A percentile compares a stretch with the other conserved stretches of the same genome.
Evolutionary conservation across 2,113 vertebrate genomes (phyloP).

Genomic region (Saimiri boliviensis): DNA sequence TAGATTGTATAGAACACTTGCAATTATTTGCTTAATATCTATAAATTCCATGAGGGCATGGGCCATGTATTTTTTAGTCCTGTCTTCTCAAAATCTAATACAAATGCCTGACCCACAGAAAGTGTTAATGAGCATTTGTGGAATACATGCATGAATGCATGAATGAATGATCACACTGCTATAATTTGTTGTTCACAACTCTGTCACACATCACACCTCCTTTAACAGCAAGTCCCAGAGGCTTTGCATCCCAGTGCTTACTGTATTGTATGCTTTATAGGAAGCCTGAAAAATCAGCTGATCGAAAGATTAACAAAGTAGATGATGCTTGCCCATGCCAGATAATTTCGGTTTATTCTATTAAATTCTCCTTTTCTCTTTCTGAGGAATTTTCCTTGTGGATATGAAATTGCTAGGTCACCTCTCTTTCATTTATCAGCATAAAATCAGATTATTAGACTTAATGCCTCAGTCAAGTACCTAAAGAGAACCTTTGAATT

Average conservation of each 20-base stretch:
- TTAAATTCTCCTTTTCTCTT: not conserved
- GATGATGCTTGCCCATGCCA: not conserved
- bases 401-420: not conserved
- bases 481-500: not conserved
- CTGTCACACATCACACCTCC: not conserved
- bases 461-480: not conserved
- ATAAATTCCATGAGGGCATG: not conserved
- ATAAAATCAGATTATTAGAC: not conserved
- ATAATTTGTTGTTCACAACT: not conserved
- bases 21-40: not conserved
- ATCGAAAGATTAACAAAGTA: not conserved
- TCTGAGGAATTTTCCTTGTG: not conserved
- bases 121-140: not conserved
- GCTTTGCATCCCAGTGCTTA: not conserved
- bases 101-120: not conserved
- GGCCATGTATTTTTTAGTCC: not conserved
- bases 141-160: not conserved
- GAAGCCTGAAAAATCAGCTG: not conserved
- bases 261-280: not conserved
- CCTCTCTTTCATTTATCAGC: not conserved
- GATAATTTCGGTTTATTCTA: not conserved
- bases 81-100: not conserved
- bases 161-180: not conserved
- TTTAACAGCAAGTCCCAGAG: not conserved
- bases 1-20: not conserved